Evolutionary conservation across 2,113 vertebrate genomes (phyloP), one percentile per base, ranked within the genome.

Genomic region (Morone chrysops): DNA sequence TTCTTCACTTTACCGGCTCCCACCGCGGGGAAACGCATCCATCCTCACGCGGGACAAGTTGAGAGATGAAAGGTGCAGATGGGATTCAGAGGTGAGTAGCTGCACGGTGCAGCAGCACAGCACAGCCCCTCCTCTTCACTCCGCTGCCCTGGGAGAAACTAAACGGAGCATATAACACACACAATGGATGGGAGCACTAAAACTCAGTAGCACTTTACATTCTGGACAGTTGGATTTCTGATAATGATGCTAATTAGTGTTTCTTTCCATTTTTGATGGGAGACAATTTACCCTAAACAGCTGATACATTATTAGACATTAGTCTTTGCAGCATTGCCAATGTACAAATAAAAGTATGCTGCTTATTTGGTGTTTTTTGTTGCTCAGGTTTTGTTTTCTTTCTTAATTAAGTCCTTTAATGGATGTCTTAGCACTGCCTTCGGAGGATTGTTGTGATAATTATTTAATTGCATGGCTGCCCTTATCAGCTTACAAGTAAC

Each of bases 1-100:
- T n/a, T n/a, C n/a, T n/a, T n/a, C 75, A 82, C 88, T 80, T 90
- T 38, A 70, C 59, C 75, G 59, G 67, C 41, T 78, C 85, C 82
- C 25, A 66, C 22, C 50, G 79, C 82, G 1, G 54, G 59, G 12
- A 47, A 40, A 84, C 62, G 82, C 84, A 22, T 85, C 79, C 89
- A 87, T 94, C 89, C 89, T 87, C 31, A 25, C 79, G 89, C 88
- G 93, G 93, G 93, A 92, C 92, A 91, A 90, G 90, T 89, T 87
- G 70, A 5, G 78, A 69, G 89, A 81, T 77, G 80, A 84, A 72
- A 89, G 85, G 84, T 83, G 84, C 76, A 48, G 78, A 70, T 1
- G 75, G 65, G 86, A 70, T 82, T 81, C 77, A 78, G 90, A 90
- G 92, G 89, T 93, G 91, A 92, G 89, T 7, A 48, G 90, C 89